A percentile compares a stretch with the other conserved stretches of the same genome.
phyloP scores from a whole-genome alignment of 1,140 invertebrate genomes.

The Temnothorax nylanderi region DNA sequence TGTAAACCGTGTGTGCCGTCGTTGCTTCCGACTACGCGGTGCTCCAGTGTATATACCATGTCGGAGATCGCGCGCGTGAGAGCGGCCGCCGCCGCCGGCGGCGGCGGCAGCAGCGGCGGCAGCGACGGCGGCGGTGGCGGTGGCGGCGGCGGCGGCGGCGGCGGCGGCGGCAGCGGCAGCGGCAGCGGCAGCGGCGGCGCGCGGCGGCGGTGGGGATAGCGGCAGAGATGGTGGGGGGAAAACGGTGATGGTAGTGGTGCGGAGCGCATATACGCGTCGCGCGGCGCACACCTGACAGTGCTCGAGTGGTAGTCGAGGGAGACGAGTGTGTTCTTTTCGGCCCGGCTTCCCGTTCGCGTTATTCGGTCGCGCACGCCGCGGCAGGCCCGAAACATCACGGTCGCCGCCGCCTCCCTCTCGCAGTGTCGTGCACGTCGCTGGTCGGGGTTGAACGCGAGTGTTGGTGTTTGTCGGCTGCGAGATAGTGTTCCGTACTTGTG shows the following conservation, averaged over 20 bases:
- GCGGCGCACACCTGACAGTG: slow-evolving; percentile 64
- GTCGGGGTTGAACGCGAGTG: slow-evolving; percentile 20
- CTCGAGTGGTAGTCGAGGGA: slow-evolving; percentile 53
- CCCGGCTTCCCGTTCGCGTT: slow-evolving; percentile 14
- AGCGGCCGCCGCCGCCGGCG: slow-evolving; percentile 1
- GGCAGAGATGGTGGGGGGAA: background rate
- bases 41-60: slow-evolving; percentile 19
- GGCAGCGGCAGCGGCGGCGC: background rate
- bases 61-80: slow-evolving; percentile 29
- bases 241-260: background rate
- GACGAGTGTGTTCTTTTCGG: slow-evolving; percentile 8
- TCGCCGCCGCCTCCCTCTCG: slow-evolving; percentile 12
- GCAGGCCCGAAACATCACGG: slow-evolving; percentile 3
- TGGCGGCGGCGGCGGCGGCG: background rate
- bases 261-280: slow-evolving; percentile 39
- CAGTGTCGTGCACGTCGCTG: slow-evolving; percentile 12
- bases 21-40: slow-evolving; percentile 47
- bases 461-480: background rate
- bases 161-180: background rate
- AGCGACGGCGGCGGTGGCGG: background rate
- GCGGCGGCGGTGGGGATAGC: background rate
- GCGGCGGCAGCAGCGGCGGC: background rate
- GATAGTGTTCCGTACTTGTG: slow-evolving; percentile 33
- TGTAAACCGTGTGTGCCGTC: slow-evolving; percentile 58
- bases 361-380: slow-evolving; percentile 18